Base-by-base conservation (phyloP, 2,888 invertebrate species). In the Physocephala rufipes region DNA sequence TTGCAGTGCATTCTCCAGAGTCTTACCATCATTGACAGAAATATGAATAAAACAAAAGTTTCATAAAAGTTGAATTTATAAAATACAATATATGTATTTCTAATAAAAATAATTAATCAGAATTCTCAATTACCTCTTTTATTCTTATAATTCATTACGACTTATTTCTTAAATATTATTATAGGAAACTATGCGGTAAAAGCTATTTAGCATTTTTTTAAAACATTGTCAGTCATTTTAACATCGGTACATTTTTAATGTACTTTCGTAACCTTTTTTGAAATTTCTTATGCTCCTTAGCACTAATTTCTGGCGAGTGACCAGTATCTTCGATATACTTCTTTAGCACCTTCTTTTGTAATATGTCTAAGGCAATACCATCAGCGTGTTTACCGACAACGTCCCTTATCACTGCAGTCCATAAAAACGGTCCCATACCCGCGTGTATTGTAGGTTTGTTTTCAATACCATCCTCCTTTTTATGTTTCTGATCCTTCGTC, bases 311-410 rank as follows among this genome's bases (percentile, higher is more conserved):
- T 59, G 84, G 74, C 47, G n/a, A 43, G n/a, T 81, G 79, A 1
- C 88, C 81, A 13, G 81, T 61, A 74, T 82, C 82, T 53, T 84
- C 79, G 28, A 74, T 74, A 77, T 91, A 93, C 77, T 90, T 91
- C 62, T 89, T 88, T 1, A 92, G 81, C 9, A 94, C 90, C 86
- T 93, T 95, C 82, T 93, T 93, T 78, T 91, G 90, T 21, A 95
- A 85, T 78, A 93, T 92, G 79, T 92, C 92, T 70, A 92, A 82
- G 0, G 91, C 88, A 58, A 95, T 87, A 79, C 91, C 91, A 76
- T 91, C 90, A 5, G 89, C 89, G 78, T 74, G 58, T 69, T 83
- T 83, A 49, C 72, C 68, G 9, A 80, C 81, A 66, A 83, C 72
- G 62, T 82, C 81, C 1, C 74, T 68, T 3, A 83, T 45, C 19